Evolutionary conservation across 2,113 vertebrate species (phyloP), one percentile per base, ranked within the genome.

Genomic region (Onychostruthus taczanowskii): DNA sequence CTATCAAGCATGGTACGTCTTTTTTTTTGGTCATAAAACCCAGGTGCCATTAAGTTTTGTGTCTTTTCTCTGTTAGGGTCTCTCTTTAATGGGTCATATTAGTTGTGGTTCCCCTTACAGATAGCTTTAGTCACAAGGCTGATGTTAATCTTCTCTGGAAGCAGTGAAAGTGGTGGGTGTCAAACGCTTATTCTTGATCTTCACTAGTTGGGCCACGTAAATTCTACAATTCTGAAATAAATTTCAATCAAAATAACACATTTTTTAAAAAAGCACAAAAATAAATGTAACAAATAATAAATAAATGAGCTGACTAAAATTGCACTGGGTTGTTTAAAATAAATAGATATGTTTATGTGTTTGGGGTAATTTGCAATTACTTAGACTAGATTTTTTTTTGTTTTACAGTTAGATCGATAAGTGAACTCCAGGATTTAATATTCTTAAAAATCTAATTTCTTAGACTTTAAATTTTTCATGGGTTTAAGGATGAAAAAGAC

Each of bases 1-100:
- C 64, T 63, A 9, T 50, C 12, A 63, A 55, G 39, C 0, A 0
- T n/a, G n/a, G 28, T n/a, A 19, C 0, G 16, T 8, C 11, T 12
- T 2, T 43, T 20, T 67, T 69, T 44, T 85, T 16, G 9, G 26
- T 39, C 11, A 59, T 55, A 27, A 72, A 81, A 49, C 78, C 43
- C 4, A 84, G 23, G 56, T 50, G 7, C 1, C 4, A 1, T 52
- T 66, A 66, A 30, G 24, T 76, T 88, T 62, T 50, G 3, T 37
- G 23, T 35, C 16, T 80, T 58, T 80, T 59, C 10, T 69, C 20
- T 72, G 2, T 17, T 23, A 56, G 5, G 2, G 3, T 75, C 72
- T 61, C 37, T 87, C 33, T 50, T 10, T 52, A 33, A n/a, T 27
- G 35, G 13, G 3, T 41, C 7, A 13, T 8, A 15, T n/a, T 46